phyloP scores from a whole-genome alignment of 2,113 vertebrate species.

The Panthera tigris region DNA sequence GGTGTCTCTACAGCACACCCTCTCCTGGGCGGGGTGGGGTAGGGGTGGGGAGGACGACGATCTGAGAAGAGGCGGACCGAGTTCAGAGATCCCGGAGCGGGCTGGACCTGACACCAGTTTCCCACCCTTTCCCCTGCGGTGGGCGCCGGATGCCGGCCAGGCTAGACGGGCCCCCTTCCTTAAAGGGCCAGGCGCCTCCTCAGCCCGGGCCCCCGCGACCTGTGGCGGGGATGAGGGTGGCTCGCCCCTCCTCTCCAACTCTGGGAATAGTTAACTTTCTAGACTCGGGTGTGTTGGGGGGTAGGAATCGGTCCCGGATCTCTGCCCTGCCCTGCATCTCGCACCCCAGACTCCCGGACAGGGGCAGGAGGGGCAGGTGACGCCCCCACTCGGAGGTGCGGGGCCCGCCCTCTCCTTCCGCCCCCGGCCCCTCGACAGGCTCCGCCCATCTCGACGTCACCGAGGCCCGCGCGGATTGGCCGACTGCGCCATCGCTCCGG shows the following conservation, averaged over 20 bases:
- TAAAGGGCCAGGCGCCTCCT: not conserved
- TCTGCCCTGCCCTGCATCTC: not conserved
- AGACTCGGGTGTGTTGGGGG: not conserved
- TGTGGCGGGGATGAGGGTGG: not conserved
- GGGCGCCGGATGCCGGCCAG: constrained; percentile 29
- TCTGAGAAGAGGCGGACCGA: not conserved
- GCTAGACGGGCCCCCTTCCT: not conserved
- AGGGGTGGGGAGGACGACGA: too few species aligned
- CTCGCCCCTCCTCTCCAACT: not conserved
- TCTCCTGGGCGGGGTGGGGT: not conserved
- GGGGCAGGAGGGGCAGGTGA: not conserved
- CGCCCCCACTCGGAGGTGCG: not conserved
- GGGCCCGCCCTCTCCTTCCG: constrained; percentile 67
- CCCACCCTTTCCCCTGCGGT: not conserved
- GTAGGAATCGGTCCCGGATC: not conserved
- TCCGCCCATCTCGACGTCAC: constrained; percentile 64
- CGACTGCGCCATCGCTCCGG: constrained; percentile 37
- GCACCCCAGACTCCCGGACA: not conserved
- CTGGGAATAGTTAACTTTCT: constrained; percentile 23
- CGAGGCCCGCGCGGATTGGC: constrained; percentile 66
- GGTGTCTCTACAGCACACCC: not conserved
- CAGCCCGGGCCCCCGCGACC: not conserved
- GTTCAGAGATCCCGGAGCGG: not conserved
- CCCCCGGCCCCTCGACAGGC: not conserved
- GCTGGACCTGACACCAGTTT: constrained; percentile 14